These are phyloP conservation scores for Aythya baeri DNA, from an alignment of 2,113 vertebrate genomes.

Conservation along the genomic window DNA sequence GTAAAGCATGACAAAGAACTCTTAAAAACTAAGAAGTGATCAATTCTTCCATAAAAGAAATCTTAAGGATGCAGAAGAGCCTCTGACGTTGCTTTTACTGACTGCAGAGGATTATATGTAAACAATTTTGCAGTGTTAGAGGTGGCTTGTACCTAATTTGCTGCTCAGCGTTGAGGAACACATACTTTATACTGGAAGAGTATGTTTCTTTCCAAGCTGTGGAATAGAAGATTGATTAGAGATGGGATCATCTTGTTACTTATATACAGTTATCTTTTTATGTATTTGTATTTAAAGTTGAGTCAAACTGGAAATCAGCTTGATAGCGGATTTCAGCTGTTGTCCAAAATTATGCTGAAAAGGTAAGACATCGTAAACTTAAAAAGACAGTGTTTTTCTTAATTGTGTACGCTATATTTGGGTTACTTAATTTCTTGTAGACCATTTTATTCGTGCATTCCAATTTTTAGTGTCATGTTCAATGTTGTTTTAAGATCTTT, in stretches of 20 bases:
- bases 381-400: neutral
- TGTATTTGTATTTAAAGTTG: neutral
- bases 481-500: neutral
- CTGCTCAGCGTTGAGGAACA: neutral
- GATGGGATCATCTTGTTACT: neutral
- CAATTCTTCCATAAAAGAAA: neutral
- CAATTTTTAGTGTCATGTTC: neutral
- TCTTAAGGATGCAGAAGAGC: neutral
- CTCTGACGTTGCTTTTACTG: neutral
- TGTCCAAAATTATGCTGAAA: neutral
- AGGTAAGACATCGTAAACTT: neutral
- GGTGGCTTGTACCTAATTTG: neutral
- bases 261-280: neutral
- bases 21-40: neutral
- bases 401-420: neutral
- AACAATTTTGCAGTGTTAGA: neutral
- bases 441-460: neutral
- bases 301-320: neutral
- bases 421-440: neutral
- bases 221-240: neutral
- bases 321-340: neutral
- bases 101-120: rapidly evolving
- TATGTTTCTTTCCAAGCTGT: neutral
- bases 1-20: neutral
- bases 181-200: neutral